Conservation (phyloP, 2,113 vertebrate genomes). For the Aleadryas rufinucha region DNA sequence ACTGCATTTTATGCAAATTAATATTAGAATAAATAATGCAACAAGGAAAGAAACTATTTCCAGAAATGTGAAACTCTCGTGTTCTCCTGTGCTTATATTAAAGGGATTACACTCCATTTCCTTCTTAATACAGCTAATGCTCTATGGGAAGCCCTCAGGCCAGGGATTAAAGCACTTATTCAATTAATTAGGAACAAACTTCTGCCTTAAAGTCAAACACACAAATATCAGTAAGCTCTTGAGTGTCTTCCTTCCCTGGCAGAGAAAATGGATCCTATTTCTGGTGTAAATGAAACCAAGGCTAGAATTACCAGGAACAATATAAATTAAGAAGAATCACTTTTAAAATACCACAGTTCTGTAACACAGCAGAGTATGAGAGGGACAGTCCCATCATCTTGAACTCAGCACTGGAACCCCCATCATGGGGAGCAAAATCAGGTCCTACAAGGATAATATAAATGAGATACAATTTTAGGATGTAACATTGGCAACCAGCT, state of each 20-base stretch:
- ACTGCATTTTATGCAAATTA: constrained; percentile 31
- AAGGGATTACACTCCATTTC: constrained; percentile 83
- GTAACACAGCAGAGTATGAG: background rate
- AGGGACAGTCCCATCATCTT: background rate
- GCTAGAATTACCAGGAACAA: background rate
- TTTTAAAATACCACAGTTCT: background rate
- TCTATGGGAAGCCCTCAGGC: constrained; percentile 76
- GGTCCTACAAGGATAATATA: background rate
- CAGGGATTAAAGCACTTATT: constrained; percentile 76
- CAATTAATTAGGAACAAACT: constrained; percentile 79
- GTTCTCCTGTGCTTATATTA: constrained; percentile 73
- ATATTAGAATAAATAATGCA: constrained; percentile 12
- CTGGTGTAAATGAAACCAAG: constrained; percentile 11
- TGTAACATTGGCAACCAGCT: background rate
- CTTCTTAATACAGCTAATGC: constrained; percentile 78
- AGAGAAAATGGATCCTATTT: constrained; percentile 11
- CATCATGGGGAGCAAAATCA: background rate
- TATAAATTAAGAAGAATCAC: background rate
- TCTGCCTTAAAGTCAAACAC: constrained; percentile 63
- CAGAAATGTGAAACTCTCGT: constrained; percentile 57
- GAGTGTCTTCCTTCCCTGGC: constrained; percentile 21
- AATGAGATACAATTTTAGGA: background rate
- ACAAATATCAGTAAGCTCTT: constrained; percentile 50
- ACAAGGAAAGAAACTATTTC: constrained; percentile 65
- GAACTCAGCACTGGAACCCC: background rate